These are phyloP conservation scores for Holacanthella duospinosa DNA, from an alignment of 2,888 invertebrate genomes.

Conservation along the genomic window DNA sequence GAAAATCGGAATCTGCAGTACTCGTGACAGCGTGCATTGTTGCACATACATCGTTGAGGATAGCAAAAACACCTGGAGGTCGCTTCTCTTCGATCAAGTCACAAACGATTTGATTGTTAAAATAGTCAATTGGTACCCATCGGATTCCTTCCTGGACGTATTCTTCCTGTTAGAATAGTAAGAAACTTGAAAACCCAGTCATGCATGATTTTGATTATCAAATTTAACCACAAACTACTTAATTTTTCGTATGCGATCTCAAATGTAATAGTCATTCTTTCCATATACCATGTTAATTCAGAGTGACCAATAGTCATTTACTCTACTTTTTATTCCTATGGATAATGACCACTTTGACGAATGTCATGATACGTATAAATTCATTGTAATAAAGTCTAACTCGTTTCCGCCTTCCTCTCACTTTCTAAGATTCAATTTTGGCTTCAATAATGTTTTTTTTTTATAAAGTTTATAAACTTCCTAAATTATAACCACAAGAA, in stretches of 20 bases:
- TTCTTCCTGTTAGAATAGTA: constrained; percentile 48
- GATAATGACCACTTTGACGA: too few species aligned
- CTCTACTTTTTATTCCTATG: too few species aligned
- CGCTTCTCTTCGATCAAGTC: constrained; percentile 54
- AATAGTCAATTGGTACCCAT: constrained; percentile 58
- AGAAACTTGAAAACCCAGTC: too few species aligned
- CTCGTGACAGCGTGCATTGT: constrained; percentile 56
- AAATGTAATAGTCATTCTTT: too few species aligned
- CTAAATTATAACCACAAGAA: too few species aligned
- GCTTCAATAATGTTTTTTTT: background rate
- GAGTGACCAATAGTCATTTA: too few species aligned
- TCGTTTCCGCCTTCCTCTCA: constrained; percentile 8
- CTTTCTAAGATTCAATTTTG: constrained; percentile 6
- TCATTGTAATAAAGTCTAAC: background rate
- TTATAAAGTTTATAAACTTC: too few species aligned
- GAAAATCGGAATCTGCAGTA: constrained; percentile 52
- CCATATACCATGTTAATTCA: too few species aligned
- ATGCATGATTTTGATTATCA: too few species aligned
- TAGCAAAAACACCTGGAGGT: constrained; percentile 55
- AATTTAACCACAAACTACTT: too few species aligned
- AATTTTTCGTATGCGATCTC: too few species aligned
- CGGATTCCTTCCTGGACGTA: constrained; percentile 56
- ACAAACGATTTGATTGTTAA: constrained; percentile 59
- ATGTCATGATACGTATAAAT: background rate
- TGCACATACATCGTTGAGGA: constrained; percentile 58